Base-by-base conservation (phyloP, 37 sponge, comb jelly and placozoan species). In the Oscarella lobularis region DNA sequence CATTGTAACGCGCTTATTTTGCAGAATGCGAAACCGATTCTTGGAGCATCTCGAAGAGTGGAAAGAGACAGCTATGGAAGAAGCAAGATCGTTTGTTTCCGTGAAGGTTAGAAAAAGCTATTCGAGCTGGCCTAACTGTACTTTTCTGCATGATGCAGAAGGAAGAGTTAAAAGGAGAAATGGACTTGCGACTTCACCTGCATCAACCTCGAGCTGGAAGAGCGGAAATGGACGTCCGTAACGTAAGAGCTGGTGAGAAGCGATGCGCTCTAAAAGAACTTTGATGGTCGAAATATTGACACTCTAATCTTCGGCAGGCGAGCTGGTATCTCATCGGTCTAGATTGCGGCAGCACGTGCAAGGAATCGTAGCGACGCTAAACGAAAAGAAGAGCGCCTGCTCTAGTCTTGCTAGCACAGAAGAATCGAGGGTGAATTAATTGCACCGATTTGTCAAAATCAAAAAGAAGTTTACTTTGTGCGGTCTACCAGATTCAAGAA, bases 151-250 rank as follows among this genome's bases (percentile, higher is more conserved):
- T n/a, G 60, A 48, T 20, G 20, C 9, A 83, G 82, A 35, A 67
- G 3, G 89, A 92, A 39, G 94, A 92, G 68, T 54, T 84, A 3
- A 73, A 36, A 31, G 81, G 81, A 1, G 94, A 92, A 60, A 73
- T 92, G 35, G 94, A 92, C 35, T 80, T 92, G 71, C 75, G 90
- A 55, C 77, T 83, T 35, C 94, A 92, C 79, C 81, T 92, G 1
- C 94, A 92, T 70, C 75, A 81, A 31, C 87, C 89, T 70, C 79
- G 94, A 38, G 80, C 82, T 1, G 41, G 69, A n/a, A 73, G 90
- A 20, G 77, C 88, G 5, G 67, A 66, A 33, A 66, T 72, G 67
- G 94, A 92, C 82, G 82, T 92, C 20, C 84, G 83, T 36, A 71
- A 77, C 34, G 75, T 85, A 31, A 39, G 89, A 39, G 83, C 83